Evolutionary conservation across 2,113 vertebrate genomes (phyloP).

Genomic region (Thunnus thynnus): DNA sequence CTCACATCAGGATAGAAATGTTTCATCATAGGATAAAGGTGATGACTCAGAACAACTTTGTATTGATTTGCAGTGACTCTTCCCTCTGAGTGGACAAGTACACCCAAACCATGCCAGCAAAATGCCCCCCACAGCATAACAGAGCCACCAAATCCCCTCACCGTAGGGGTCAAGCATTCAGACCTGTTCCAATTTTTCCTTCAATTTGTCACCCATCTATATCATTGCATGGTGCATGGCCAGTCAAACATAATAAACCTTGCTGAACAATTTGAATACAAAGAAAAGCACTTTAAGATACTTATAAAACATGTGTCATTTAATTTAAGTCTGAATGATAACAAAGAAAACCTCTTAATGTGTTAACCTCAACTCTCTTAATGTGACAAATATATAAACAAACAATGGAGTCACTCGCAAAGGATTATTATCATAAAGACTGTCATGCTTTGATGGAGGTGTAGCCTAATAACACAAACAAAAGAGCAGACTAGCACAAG

Average conservation of each 20-base stretch:
- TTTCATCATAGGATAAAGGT: too few relatives aligned
- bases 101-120: too few relatives aligned
- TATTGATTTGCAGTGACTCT: too few relatives aligned
- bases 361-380: slow-evolving; percentile 11
- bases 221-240: too few relatives aligned
- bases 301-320: background rate
- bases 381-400: background rate
- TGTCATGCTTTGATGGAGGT: background rate
- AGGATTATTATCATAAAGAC: slow-evolving; percentile 19
- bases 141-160: too few relatives aligned
- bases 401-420: slow-evolving; percentile 1
- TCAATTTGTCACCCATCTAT: too few relatives aligned
- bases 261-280: background rate
- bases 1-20: too few relatives aligned
- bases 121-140: too few relatives aligned
- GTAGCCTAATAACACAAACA: slow-evolving; percentile 9
- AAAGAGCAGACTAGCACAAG: background rate
- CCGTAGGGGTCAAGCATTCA: too few relatives aligned
- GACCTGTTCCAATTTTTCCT: too few relatives aligned
- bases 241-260: background rate
- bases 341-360: background rate
- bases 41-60: too few relatives aligned
- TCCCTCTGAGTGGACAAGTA: too few relatives aligned
- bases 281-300: background rate
- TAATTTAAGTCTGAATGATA: background rate